These are phyloP conservation scores for Paratilapia polleni DNA, from an alignment of 2,113 vertebrate genomes.

Conservation along the genomic window DNA sequence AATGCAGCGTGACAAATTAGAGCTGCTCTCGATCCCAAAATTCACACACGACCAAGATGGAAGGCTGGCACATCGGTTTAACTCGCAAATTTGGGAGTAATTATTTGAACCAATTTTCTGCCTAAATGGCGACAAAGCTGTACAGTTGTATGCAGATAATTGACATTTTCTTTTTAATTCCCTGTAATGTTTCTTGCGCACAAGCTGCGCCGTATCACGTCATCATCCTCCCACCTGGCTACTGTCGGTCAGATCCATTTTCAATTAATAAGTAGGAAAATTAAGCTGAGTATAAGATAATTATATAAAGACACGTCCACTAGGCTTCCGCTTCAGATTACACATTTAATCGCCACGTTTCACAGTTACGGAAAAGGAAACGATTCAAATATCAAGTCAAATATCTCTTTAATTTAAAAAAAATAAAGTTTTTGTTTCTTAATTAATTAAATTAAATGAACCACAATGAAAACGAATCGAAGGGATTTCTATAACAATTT, in stretches of 20 bases:
- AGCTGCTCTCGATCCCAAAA: conserved; percentile 47
- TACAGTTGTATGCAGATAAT: neutral
- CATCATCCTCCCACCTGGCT: conserved; percentile 28
- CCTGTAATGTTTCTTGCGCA: conserved; percentile 2
- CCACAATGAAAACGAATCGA: neutral
- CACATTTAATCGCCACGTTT: neutral
- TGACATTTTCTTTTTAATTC: neutral
- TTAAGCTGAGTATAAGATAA: neutral
- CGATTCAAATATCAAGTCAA: neutral
- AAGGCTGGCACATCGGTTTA: conserved; percentile 30
- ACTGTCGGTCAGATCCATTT: neutral
- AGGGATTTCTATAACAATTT: neutral
- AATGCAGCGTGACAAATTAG: conserved; percentile 68
- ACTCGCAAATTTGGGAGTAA: conserved; percentile 24
- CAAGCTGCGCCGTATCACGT: neutral
- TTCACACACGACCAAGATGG: conserved; percentile 38
- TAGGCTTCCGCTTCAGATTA: neutral
- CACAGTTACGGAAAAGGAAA: neutral
- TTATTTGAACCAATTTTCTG: conserved; percentile 49
- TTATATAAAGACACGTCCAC: neutral
- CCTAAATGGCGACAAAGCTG: conserved; percentile 2
- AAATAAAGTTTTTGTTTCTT: neutral
- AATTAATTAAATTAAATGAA: neutral
- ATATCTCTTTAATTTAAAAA: too few species aligned
- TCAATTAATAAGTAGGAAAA: conserved; percentile 13